Evolutionary conservation across 2,113 vertebrate species (phyloP).

Genomic region (Peromyscus polionotus): DNA sequence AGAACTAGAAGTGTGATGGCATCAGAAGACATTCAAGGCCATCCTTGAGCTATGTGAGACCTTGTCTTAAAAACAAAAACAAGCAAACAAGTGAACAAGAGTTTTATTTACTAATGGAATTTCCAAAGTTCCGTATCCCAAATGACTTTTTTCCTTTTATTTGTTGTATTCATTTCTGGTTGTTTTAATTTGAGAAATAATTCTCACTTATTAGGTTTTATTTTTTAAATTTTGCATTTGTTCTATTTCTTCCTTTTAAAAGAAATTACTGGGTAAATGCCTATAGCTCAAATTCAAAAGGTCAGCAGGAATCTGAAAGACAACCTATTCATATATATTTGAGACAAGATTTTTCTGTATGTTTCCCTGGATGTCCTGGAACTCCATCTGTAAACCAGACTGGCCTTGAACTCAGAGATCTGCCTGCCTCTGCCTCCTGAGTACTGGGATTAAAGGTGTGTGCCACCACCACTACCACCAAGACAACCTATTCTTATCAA

Average conservation of each 20-base stretch:
- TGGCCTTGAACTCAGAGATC: background rate
- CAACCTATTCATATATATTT: background rate
- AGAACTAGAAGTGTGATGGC: background rate
- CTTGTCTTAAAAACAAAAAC: background rate
- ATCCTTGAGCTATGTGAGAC: background rate
- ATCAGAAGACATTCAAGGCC: background rate
- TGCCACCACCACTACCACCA: background rate
- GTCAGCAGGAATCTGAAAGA: background rate
- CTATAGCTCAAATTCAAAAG: slow-evolving; percentile 51
- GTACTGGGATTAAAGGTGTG: background rate
- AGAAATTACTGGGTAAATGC: background rate
- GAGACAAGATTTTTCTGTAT: background rate
- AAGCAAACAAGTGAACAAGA: background rate
- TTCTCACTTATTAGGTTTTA: slow-evolving; percentile 43
- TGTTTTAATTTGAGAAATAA: background rate
- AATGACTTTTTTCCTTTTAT: slow-evolving; percentile 12
- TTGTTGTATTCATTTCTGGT: background rate
- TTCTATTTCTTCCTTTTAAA: background rate
- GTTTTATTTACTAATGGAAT: slow-evolving; percentile 35
- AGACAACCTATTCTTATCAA: background rate
- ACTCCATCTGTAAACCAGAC: background rate
- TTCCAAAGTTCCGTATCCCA: background rate
- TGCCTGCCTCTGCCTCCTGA: background rate
- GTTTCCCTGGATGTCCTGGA: background rate
- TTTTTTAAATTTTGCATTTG: slow-evolving; percentile 29